A percentile compares a stretch with the other conserved stretches of the same genome.
Conservation (phyloP, 92 coral and sea anemone species). For the Zoanthus sociatus region DNA sequence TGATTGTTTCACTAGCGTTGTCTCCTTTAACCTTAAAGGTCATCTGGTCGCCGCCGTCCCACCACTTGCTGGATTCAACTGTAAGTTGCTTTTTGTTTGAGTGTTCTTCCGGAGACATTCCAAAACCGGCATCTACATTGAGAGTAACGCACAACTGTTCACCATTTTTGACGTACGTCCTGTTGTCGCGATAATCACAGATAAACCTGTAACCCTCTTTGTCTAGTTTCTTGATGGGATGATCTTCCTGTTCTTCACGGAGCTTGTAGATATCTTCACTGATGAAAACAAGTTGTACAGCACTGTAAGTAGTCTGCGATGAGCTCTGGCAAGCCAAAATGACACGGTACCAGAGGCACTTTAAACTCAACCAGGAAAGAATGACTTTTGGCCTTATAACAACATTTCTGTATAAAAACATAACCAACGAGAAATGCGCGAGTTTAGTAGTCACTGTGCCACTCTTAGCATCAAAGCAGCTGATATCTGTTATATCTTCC, state of each 20-base stretch:
- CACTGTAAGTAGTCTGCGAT: neutral
- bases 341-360: slow-evolving; percentile 9
- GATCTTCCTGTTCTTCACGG: neutral
- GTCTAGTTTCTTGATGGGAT: neutral
- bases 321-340: neutral
- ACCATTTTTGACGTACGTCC: slow-evolving; percentile 14
- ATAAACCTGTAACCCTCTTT: neutral
- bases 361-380: slow-evolving; percentile 16
- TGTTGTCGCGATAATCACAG: neutral
- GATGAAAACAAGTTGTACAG: neutral
- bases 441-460: slow-evolving; percentile 7
- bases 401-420: neutral
- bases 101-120: neutral
- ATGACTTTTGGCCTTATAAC: neutral
- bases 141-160: neutral
- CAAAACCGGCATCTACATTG: neutral
- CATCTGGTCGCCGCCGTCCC: slow-evolving; percentile 24
- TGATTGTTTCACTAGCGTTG: slow-evolving; percentile 10
- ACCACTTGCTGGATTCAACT: slow-evolving; percentile 20
- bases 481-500: slow-evolving; percentile 3
- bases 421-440: slow-evolving; percentile 8
- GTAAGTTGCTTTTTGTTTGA: slow-evolving; percentile 7
- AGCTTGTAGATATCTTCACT: slow-evolving; percentile 21
- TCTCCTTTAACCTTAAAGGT: slow-evolving; percentile 9
- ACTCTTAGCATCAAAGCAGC: neutral